phyloP scores from a whole-genome alignment of 2,113 vertebrate species.

The Telmatochromis bifrenatus region DNA sequence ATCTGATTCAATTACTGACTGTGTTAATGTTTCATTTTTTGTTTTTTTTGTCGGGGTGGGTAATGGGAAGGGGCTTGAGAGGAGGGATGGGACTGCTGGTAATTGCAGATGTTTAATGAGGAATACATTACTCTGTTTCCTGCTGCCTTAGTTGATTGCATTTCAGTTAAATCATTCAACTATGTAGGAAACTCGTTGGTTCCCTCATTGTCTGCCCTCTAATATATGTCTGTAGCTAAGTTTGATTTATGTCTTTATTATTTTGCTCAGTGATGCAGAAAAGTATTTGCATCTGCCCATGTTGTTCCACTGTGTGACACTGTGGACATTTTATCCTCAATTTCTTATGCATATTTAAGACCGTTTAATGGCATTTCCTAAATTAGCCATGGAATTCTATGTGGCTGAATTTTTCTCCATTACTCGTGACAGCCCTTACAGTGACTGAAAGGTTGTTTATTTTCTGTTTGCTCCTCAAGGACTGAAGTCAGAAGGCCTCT shows the following conservation, averaged over 20 bases:
- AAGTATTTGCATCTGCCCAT: constrained; percentile 43
- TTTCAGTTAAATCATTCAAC: constrained; percentile 55
- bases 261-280: constrained; percentile 55
- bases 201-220: constrained; percentile 45
- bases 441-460: constrained; percentile 12
- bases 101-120: constrained; percentile 57
- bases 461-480: constrained; percentile 40
- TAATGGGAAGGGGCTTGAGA: neutral
- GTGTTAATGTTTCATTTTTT: neutral
- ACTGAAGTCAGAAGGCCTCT: constrained; percentile 63
- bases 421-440: neutral
- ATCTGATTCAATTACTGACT: constrained; percentile 3
- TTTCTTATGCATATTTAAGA: constrained; percentile 45
- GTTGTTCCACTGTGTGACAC: constrained; percentile 30
- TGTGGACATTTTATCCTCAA: constrained; percentile 31
- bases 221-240: constrained; percentile 41
- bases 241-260: constrained; percentile 71
- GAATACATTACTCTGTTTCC: constrained; percentile 54
- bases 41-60: neutral
- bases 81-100: constrained; percentile 41
- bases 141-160: constrained; percentile 55
- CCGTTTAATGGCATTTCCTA: constrained; percentile 24
- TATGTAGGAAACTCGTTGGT: constrained; percentile 26
- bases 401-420: constrained; percentile 5
- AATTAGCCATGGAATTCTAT: constrained; percentile 7